Evolutionary conservation across 2,888 invertebrate genomes (phyloP).

Genomic region (Stenichneumon culpator): DNA sequence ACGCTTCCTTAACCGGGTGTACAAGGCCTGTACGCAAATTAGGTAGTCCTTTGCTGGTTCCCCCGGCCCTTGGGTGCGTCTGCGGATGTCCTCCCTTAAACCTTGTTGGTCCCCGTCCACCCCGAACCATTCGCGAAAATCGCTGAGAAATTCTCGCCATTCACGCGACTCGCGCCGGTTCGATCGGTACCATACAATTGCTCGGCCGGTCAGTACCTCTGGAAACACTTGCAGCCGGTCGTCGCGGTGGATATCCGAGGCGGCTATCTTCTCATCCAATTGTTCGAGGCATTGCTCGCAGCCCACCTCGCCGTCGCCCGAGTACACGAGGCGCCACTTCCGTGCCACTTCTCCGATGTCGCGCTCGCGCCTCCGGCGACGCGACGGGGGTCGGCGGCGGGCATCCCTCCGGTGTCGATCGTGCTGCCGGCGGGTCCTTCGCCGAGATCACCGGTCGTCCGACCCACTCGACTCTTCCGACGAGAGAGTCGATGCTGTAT

Average conservation of each 20-base stretch:
- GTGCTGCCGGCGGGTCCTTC: no score
- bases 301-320: not conserved
- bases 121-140: not conserved
- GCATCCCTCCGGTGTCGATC: no score
- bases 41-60: not conserved
- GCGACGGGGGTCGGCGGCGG: not conserved
- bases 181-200: not conserved
- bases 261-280: not conserved
- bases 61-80: not conserved
- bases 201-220: constrained; percentile 9
- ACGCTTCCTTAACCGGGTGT: not conserved
- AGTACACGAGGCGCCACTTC: not conserved
- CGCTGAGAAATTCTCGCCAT: not conserved
- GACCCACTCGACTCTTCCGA: no score
- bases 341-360: constrained; percentile 14
- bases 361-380: not conserved
- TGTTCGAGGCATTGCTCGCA: constrained; percentile 3
- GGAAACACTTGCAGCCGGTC: constrained; percentile 3
- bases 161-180: not conserved
- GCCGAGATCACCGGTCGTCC: no score
- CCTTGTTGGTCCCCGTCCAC: not conserved
- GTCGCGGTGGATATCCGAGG: not conserved
- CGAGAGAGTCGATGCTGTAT: no score
- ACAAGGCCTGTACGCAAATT: not conserved
- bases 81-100: not conserved